Percentiles rank a stretch among this genome's conserved stretches.
Evolutionary conservation across 2,888 invertebrate species (phyloP).

Genomic region (Agriopis aurantiaria): DNA sequence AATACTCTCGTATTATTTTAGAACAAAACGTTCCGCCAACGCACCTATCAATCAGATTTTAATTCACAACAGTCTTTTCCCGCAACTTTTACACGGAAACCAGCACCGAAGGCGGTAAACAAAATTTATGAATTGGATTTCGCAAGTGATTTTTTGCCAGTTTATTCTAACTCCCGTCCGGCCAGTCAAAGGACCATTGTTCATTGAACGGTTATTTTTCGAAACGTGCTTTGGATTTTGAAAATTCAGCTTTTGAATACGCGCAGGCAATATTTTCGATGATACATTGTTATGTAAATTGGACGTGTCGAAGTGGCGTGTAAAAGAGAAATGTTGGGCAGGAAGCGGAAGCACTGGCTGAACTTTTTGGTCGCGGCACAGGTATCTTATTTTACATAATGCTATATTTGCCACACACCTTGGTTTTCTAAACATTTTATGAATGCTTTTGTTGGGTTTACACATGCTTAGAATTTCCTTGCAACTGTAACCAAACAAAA

Average conservation of each 20-base stretch:
- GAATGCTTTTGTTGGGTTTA: background rate
- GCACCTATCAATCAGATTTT: conserved; percentile 14
- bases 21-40: background rate
- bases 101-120: conserved; percentile 29
- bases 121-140: conserved; percentile 58
- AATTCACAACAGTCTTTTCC: background rate
- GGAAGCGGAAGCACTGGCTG: conserved; percentile 27
- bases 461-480: conserved; percentile 3
- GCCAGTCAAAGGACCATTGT: conserved; percentile 50
- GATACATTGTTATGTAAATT: conserved; percentile 52
- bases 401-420: conserved; percentile 7
- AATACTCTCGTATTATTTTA: background rate
- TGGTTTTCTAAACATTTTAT: conserved; percentile 6
- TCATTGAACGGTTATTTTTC: conserved; percentile 44
- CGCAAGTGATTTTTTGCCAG: conserved; percentile 53
- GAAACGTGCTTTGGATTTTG: conserved; percentile 52
- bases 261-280: conserved; percentile 44
- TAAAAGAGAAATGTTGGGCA: conserved; percentile 37
- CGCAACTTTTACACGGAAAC: conserved; percentile 18
- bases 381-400: conserved; percentile 18
- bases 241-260: conserved; percentile 48
- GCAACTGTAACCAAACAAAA: background rate
- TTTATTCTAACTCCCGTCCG: conserved; percentile 47
- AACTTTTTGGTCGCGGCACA: conserved; percentile 19
- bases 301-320: conserved; percentile 41